Base-by-base conservation (phyloP, 2,888 invertebrate species). In the Archaeoteleia sp. region DNA sequence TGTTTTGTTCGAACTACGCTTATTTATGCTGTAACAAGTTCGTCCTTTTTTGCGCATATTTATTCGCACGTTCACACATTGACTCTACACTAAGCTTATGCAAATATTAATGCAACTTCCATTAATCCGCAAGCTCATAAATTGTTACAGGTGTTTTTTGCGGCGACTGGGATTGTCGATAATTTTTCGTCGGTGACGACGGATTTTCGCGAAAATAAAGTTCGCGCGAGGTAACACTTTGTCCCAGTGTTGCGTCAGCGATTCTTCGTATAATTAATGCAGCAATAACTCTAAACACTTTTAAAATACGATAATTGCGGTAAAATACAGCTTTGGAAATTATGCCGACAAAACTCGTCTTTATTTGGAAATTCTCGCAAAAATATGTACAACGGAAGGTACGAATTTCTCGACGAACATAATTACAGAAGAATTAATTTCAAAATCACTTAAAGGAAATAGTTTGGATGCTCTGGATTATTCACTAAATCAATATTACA, bases 101-200 rank as follows among this genome's bases (percentile, higher is more conserved):
- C 43, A 55, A 49, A 63, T 45, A 51, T 25, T 15, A 57, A 49
- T 55, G 43, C 46, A 54, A 43, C 34, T 60, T 60, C 23, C 39
- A 60, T 54, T 66, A 54, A 54, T 54, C 54, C 39, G 15, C 17
- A 35, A 15, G 10, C 54, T 60, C 60, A 43, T 60, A 60, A 60
- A 66, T 66, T 37, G 54, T 43, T 15, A 37, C 45, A 43, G 57
- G 37, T 65, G 57, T 57, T 49, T 60, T 49, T 49, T 46, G 66
- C 29, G 12, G 10, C 17, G 17, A 15, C 17, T 29, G 2, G 30
- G 14, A 48, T 54, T 54, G 60, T 54, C 60, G 53, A 66, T 58
- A 58, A 58, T 66, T 66, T 60, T 60, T 60, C 53, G 43, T 8
- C 20, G 20, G 15, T 46, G 46, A 54, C 54, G 32, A 37, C 7